phyloP scores from a whole-genome alignment of 2,888 invertebrate species.

The Orthosia gothica region DNA sequence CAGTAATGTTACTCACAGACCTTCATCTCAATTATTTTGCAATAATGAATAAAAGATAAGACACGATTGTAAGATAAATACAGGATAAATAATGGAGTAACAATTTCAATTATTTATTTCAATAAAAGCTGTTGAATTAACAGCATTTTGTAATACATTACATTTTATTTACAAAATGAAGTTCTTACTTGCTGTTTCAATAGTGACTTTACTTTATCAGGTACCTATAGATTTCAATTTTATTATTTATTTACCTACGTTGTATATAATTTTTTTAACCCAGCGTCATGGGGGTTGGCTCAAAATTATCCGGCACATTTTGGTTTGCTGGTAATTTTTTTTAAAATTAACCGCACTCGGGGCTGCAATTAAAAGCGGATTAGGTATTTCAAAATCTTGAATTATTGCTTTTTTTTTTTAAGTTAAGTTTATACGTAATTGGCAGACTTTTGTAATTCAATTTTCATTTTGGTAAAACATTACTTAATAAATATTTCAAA shows the following conservation, averaged over 20 bases:
- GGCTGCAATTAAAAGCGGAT: too few relatives aligned
- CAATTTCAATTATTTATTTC: constrained; percentile 25
- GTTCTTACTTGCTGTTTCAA: constrained; percentile 10
- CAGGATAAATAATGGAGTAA: constrained; percentile 56
- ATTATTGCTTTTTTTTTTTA: too few relatives aligned
- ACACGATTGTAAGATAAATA: constrained; percentile 60
- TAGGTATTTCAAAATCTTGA: too few relatives aligned
- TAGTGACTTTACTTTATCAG: constrained; percentile 38
- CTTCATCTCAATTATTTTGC: background rate
- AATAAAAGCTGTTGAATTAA: constrained; percentile 3
- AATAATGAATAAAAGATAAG: constrained; percentile 50
- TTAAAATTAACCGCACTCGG: too few relatives aligned
- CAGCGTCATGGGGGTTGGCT: too few relatives aligned
- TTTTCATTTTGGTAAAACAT: too few relatives aligned
- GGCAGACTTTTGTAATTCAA: too few relatives aligned
- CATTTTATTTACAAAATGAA: constrained; percentile 40
- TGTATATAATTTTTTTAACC: too few relatives aligned
- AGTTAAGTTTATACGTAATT: too few relatives aligned
- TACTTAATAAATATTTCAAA: too few relatives aligned
- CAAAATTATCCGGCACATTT: too few relatives aligned
- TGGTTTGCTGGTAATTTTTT: too few relatives aligned
- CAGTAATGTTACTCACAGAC: background rate
- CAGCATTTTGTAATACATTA: background rate
- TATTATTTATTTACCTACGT: background rate
- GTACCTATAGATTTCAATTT: constrained; percentile 15